Percentiles rank a stretch among this genome's conserved stretches.
These are phyloP conservation scores for Matsumyia berberina DNA, from an alignment of 2,888 invertebrate species.

Conservation along the genomic window DNA sequence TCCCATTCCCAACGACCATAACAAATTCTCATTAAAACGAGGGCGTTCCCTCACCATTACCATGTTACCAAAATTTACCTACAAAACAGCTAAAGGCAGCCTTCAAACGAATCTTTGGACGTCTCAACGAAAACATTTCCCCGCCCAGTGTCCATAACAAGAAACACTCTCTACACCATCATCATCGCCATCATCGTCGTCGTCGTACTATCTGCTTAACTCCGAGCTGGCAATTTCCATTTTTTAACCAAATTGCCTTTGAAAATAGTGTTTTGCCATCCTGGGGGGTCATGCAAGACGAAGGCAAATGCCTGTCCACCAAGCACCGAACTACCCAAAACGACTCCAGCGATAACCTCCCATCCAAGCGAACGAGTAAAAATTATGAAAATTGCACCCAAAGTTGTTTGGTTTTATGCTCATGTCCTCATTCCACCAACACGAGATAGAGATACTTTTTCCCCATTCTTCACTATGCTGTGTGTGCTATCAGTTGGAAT, in stretches of 20 bases:
- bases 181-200: constrained; percentile 5
- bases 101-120: not conserved
- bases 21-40: not conserved
- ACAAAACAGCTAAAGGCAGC: not conserved
- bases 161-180: constrained; percentile 21
- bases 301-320: constrained; percentile 6
- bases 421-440: not conserved
- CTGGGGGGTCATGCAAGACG: too few relatives aligned
- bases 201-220: constrained; percentile 15
- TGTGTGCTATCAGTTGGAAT: constrained; percentile 36
- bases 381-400: constrained; percentile 34
- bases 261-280: constrained; percentile 26
- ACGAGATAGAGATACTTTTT: not conserved
- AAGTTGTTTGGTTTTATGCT: constrained; percentile 18
- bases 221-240: constrained; percentile 8
- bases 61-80: not conserved
- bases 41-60: not conserved
- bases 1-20: too few relatives aligned
- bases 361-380: not conserved
- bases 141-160: constrained; percentile 15
- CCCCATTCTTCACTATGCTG: not conserved
- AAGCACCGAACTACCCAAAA: constrained; percentile 1
- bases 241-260: constrained; percentile 32
- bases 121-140: not conserved
- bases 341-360: constrained; percentile 28